A percentile compares a stretch with the other conserved stretches of the same genome.
Conservation (phyloP, 2,113 vertebrate genomes). For the Microcebus tavaratra region DNA sequence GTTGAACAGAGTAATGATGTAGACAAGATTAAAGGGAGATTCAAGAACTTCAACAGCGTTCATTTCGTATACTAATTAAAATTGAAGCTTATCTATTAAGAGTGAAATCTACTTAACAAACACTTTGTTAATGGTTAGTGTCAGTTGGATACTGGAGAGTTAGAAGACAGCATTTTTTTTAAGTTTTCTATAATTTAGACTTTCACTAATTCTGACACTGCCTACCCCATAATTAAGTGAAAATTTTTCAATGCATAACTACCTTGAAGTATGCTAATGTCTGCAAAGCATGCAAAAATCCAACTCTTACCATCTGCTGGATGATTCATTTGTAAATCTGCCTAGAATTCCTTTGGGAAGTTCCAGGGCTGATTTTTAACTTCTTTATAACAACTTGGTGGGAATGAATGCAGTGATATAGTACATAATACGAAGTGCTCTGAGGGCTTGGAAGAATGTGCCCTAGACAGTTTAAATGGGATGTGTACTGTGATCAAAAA, state of each 20-base stretch:
- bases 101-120: conserved; percentile 26
- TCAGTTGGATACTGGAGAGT: neutral
- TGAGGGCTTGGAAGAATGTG: neutral
- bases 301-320: conserved; percentile 50
- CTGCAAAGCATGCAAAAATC: conserved; percentile 48
- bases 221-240: neutral
- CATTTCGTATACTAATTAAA: conserved; percentile 58
- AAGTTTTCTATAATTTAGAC: conserved; percentile 22
- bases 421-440: neutral
- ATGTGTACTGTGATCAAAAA: neutral
- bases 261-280: conserved; percentile 43
- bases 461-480: neutral
- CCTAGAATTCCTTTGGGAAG: conserved; percentile 47
- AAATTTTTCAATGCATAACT: conserved; percentile 12
- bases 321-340: conserved; percentile 54
- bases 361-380: conserved; percentile 29
- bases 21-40: conserved; percentile 31
- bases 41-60: conserved; percentile 25
- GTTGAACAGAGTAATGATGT: conserved; percentile 14
- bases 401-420: neutral
- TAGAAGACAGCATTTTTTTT: neutral
- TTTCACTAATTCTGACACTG: conserved; percentile 25
- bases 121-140: neutral
- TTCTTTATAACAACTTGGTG: conserved; percentile 38
- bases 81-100: conserved; percentile 1